Evolutionary conservation across 2,113 vertebrate species (phyloP).

Genomic region (Tragelaphus imberbis): DNA sequence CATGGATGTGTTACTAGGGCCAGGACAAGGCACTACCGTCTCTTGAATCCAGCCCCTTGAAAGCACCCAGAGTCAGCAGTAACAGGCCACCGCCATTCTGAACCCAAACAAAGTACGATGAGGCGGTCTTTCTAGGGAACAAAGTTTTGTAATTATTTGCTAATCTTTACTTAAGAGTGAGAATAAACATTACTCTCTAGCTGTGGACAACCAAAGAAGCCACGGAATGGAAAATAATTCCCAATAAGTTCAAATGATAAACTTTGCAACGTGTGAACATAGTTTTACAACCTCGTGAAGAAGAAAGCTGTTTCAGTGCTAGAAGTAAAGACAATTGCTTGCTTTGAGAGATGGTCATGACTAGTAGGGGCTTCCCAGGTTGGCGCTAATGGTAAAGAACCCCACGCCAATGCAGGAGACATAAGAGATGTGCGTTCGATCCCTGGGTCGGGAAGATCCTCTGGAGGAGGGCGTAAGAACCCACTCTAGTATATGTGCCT

Average conservation of each 20-base stretch:
- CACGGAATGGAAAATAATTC: neutral
- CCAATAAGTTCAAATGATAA: neutral
- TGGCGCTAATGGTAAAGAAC: neutral
- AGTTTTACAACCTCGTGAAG: neutral
- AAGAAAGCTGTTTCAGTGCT: neutral
- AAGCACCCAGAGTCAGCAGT: neutral
- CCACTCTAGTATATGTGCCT: neutral
- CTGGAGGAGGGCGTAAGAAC: neutral
- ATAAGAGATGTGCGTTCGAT: neutral
- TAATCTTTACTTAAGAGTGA: neutral
- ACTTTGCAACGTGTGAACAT: neutral
- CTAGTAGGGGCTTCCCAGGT: neutral
- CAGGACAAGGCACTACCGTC: fast-evolving
- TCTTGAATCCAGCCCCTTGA: neutral
- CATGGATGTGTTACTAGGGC: neutral
- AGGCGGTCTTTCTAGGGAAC: neutral
- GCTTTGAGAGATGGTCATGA: neutral
- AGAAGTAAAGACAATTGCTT: neutral
- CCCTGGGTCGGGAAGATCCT: neutral
- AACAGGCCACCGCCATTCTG: neutral
- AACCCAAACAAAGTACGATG: neutral
- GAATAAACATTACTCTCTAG: neutral
- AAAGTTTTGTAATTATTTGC: neutral
- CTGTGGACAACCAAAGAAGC: neutral
- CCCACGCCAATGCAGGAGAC: neutral